Conservation (phyloP, 2,888 invertebrate species). For the Drosophila stalkeri region DNA sequence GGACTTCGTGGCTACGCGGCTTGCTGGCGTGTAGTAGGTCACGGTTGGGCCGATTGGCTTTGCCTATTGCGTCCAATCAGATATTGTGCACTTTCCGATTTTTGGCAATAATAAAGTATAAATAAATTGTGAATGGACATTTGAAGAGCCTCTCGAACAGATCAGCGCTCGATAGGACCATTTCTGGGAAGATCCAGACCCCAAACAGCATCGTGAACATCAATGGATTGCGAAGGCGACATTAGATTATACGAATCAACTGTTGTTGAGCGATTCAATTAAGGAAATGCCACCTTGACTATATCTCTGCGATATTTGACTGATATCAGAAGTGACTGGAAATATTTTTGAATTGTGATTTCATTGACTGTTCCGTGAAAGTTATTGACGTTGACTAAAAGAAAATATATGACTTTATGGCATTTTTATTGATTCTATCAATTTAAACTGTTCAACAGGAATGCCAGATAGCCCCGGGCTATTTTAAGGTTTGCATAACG, state of each 20-base stretch:
- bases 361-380: conserved; percentile 62
- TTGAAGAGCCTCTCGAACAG: conserved; percentile 20
- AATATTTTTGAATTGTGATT: conserved; percentile 62
- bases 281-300: conserved; percentile 38
- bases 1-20: conserved; percentile 12
- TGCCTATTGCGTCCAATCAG: conserved; percentile 5
- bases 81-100: not conserved
- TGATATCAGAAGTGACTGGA: conserved; percentile 49
- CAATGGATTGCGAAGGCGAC: conserved; percentile 15
- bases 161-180: conserved; percentile 21
- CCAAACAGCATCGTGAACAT: not conserved
- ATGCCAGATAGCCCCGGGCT: conserved; percentile 37
- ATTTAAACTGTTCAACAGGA: conserved; percentile 9
- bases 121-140: not conserved
- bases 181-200: conserved; percentile 10
- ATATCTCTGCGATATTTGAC: conserved; percentile 36
- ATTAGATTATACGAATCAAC: conserved; percentile 20
- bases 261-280: conserved; percentile 32
- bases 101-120: not conserved
- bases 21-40: conserved; percentile 59
- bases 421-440: conserved; percentile 36
- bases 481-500: not conserved
- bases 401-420: conserved; percentile 22
- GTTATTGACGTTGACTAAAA: conserved; percentile 1
- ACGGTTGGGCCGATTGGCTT: conserved; percentile 38